These are phyloP conservation scores for Typhlichthys eigenmanni DNA, from an alignment of 2,797 vertebrate genomes.

Conservation along the genomic window DNA sequence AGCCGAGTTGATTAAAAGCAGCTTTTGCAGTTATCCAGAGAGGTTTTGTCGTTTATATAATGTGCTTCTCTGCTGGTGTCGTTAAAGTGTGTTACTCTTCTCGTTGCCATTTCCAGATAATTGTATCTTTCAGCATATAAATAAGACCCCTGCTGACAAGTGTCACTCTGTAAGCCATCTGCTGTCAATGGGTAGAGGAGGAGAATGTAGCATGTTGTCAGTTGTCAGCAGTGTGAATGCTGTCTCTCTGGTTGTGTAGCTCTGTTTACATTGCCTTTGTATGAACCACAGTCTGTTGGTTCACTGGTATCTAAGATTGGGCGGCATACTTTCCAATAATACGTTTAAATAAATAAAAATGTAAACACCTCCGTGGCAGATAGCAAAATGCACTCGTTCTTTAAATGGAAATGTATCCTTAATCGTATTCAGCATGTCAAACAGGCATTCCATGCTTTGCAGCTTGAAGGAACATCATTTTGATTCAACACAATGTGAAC, in stretches of 20 bases:
- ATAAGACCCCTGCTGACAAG: constrained; percentile 55
- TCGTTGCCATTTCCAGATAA: constrained; percentile 30
- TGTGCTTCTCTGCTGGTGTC: constrained; percentile 16
- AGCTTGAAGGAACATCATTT: background rate
- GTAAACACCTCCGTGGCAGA: background rate
- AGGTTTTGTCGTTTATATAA: constrained; percentile 30
- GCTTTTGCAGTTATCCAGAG: constrained; percentile 13
- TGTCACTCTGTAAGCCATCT: constrained; percentile 47
- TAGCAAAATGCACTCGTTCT: constrained; percentile 25
- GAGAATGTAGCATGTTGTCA: constrained; percentile 35
- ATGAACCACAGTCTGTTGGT: constrained; percentile 5
- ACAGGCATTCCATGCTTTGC: too few relatives aligned
- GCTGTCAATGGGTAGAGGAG: constrained; percentile 33
- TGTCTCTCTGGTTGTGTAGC: constrained; percentile 27
- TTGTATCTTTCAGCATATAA: constrained; percentile 48
- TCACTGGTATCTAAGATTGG: background rate
- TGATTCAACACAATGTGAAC: too few relatives aligned
- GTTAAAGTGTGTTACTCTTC: constrained; percentile 15
- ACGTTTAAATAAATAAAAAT: too few relatives aligned
- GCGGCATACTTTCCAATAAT: too few relatives aligned
- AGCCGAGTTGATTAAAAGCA: constrained; percentile 32
- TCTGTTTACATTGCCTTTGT: constrained; percentile 6
- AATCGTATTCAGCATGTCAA: constrained; percentile 45
- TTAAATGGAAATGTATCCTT: constrained; percentile 49
- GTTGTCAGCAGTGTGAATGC: constrained; percentile 30